Evolutionary conservation across 2,797 vertebrate species (phyloP), one percentile per base, ranked within the genome.

Genomic region (Prunella strophiata): DNA sequence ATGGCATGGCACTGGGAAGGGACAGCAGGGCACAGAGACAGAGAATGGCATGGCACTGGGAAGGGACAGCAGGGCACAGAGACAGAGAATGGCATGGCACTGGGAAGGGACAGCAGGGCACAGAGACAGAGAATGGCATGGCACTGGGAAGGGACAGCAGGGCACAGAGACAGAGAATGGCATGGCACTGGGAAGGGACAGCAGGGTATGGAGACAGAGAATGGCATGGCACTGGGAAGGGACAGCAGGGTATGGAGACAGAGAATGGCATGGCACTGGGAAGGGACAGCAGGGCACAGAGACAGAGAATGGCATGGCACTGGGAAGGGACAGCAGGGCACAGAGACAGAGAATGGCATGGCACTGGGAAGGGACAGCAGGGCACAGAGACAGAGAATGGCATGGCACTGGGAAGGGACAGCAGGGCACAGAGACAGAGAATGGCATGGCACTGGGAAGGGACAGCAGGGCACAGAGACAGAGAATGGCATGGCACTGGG

Each of bases 21-120:
- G 54, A 34, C 34, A 68, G 45, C 19, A 7, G 4, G 65, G n/a
- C 71, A 59, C n/a, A 57, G 43, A 9, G 43, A 43, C 43, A 61
- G 5, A 2, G 12, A 4, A 11, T 25, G 55, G 27, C 16, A 36
- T 2, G 3, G 58, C 16, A 59, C 0, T 8, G 36, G 58, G 17
- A 6, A 27, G 59, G 27, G 34, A 59, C 34, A 38, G 17, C 25
- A 27, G 36, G 61, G 19, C n/a, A n/a, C n/a, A n/a, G n/a, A n/a
- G n/a, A n/a, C 19, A 57, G 13, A 8, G 14, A 11, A 52, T 58
- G 36, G 57, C 16, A 26, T 3, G 2, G 29, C 30, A 32, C 1
- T 5, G 58, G 26, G 27, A 2, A 55, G 18, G 29, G 7, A 55
- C 20, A n/a, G 32, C 20, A 55, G 54, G 52, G 19, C 30, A 22